Percentiles rank a stretch among this genome's conserved stretches.
phyloP scores from a whole-genome alignment of 2,113 vertebrate genomes.

The Eurypyga helias region DNA sequence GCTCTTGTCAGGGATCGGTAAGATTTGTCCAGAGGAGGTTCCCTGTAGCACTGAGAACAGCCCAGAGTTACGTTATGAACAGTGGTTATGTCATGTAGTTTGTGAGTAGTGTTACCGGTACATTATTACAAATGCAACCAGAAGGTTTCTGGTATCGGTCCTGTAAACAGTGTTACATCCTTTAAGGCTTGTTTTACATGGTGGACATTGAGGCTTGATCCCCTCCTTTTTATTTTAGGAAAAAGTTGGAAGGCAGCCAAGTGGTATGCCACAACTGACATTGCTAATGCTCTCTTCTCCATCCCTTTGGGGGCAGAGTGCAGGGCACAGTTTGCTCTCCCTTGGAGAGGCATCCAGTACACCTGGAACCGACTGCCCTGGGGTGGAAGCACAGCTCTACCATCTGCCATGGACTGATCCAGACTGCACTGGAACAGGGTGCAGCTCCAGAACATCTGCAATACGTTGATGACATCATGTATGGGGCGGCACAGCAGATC shows the following conservation, averaged over 20 bases:
- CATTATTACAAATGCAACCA: not conserved
- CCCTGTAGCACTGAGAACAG: not conserved
- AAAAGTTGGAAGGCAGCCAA: not conserved
- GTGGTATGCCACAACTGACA: no score
- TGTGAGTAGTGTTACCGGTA: not conserved
- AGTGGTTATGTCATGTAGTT: accelerated
- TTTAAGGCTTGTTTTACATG: not conserved
- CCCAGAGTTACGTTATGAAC: not conserved
- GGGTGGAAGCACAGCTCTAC: no score
- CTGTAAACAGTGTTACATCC: not conserved
- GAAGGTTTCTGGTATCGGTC: not conserved
- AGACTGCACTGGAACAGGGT: no score
- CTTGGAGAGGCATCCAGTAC: no score
- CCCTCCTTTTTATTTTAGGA: not conserved
- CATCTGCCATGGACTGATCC: no score
- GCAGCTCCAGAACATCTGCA: no score
- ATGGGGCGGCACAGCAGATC: no score
- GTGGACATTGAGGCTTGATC: not conserved
- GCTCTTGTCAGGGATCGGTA: not conserved
- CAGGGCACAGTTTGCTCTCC: no score
- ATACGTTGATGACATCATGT: no score
- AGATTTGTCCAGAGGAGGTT: not conserved
- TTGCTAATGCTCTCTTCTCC: no score
- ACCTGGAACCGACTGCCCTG: no score
- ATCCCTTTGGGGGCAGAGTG: no score